Base-by-base conservation (phyloP, 2,888 invertebrate genomes). In the Dorcus parallelipipedus region DNA sequence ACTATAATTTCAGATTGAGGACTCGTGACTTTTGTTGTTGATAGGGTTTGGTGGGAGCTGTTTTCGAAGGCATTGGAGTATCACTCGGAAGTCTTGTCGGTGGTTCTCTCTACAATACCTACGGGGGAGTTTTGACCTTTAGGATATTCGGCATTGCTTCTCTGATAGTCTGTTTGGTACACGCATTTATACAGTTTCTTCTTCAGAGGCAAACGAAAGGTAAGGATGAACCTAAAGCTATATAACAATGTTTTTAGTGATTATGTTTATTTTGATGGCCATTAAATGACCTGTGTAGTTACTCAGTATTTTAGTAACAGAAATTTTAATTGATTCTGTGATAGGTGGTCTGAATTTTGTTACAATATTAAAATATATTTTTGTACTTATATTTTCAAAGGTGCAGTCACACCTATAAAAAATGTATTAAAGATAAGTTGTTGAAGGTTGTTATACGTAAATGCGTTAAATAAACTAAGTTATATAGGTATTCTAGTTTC, bases 41-140 rank as follows among this genome's bases (percentile, higher is more conserved):
- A 39, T 77, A 91, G 87, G 94, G 94, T 54, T 78, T 95, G 43
- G 88, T 93, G 38, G 93, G 94, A 9, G 93, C 91, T 3, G 81
- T 93, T 49, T 95, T 93, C 73, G 94, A 95, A 80, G 94, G 94
- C 10, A 81, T 93, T 9, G 94, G 93, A 10, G 89, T 91, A 0
- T 88, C 93, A 0, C 73, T 86, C 9, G 93, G 93, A 40, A 93
- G 91, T 72, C 83, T 90, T 9, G 77, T 92, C 52, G 93, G 88
- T n/a, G 93, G 93, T 1, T 73, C 84, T 5, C 73, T 91, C 39
- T 88, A 89, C 69, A 79, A 82, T n/a, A 69, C 73, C 0, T 83
- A 86, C 55, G 86, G 87, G 0, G 86, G 86, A 0, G 82, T 84
- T 56, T 73, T 79, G 47, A 88, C 89, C 0, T 93, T 92, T 76